Percentiles rank a stretch among this genome's conserved stretches.
These are phyloP conservation scores for Paramisgurnus dabryanus DNA, from an alignment of 2,113 vertebrate species.

Conservation along the genomic window DNA sequence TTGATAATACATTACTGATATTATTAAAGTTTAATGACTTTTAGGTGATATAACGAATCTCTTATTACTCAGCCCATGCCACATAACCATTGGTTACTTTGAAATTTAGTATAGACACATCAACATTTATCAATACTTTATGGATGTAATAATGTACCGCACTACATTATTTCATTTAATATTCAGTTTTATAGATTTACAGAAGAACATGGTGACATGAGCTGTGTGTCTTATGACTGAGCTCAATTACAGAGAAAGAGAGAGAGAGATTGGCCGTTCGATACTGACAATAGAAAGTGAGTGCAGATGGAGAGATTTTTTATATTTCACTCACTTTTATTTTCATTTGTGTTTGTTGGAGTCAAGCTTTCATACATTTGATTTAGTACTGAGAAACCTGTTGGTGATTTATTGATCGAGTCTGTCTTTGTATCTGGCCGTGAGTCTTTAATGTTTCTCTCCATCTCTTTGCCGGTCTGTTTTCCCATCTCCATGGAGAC, in stretches of 20 bases:
- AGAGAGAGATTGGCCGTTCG: constrained; percentile 44
- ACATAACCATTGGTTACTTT: too few relatives aligned
- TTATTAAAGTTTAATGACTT: too few relatives aligned
- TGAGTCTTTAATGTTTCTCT: constrained; percentile 49
- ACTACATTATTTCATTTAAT: too few relatives aligned
- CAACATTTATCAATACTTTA: too few relatives aligned
- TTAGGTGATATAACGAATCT: too few relatives aligned
- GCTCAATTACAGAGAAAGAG: constrained; percentile 39
- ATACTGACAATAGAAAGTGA: neutral
- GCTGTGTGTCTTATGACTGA: constrained; percentile 4
- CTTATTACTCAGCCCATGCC: too few relatives aligned
- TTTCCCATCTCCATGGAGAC: constrained; percentile 54
- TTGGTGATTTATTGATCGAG: constrained; percentile 20
- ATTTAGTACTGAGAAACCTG: neutral
- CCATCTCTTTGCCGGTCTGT: constrained; percentile 49
- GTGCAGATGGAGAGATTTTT: constrained; percentile 40
- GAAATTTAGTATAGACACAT: too few relatives aligned
- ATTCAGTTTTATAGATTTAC: too few relatives aligned
- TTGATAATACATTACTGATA: too few relatives aligned
- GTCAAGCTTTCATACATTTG: neutral
- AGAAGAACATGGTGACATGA: too few relatives aligned
- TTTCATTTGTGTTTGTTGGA: neutral
- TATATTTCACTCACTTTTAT: neutral
- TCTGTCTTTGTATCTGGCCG: constrained; percentile 46
- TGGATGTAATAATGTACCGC: too few relatives aligned